Evolutionary conservation across 2,113 vertebrate species (phyloP), one percentile per base, ranked within the genome.

Genomic region (Equus quagga): DNA sequence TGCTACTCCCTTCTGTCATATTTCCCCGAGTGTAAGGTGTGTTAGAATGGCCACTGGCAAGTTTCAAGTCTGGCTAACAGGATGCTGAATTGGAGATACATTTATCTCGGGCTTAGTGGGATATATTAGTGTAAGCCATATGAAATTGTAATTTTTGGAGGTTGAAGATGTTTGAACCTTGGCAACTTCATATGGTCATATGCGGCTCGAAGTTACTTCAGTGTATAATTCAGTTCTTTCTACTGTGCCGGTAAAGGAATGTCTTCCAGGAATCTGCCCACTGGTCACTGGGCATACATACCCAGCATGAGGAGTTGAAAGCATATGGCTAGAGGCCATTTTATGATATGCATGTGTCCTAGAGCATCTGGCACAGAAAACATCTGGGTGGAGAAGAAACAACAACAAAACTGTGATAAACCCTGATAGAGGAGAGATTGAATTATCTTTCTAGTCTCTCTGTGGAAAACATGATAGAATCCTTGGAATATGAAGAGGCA

Each of bases 181-280:
- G 86, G 51, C 36, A 54, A 18, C 83, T 86, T 83, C 65, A 46
- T 69, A 24, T 85, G 31, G 69, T 44, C 17, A 83, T 64, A 28
- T 41, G 26, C 0, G 15, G 36, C 24, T 64, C 2, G 0, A 94
- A 72, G 18, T 92, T 54, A 49, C 49, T 82, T 67, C 44, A 18
- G n/a, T 90, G 18, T 78, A n/a, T 80, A 84, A 91, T 93, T 65
- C 64, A 79, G 46, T 84, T 75, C 49, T 83, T 87, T 92, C 65
- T 92, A 8, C 26, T 78, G n/a, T 69, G 33, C 19, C 64, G 56
- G 58, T 73, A 19, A 90, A 91, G 41, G 0, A 49, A 11, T 73
- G 49, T 36, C 4, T 90, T 49, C 26, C 60, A 54, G 36, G 24
- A 84, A 89, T 33, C 41, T 72, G 58, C 3, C 44, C 24, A 0